Percentiles rank a stretch among this genome's conserved stretches.
Evolutionary conservation across 2,113 vertebrate genomes (phyloP).

Genomic region (Cryptotis parvus): DNA sequence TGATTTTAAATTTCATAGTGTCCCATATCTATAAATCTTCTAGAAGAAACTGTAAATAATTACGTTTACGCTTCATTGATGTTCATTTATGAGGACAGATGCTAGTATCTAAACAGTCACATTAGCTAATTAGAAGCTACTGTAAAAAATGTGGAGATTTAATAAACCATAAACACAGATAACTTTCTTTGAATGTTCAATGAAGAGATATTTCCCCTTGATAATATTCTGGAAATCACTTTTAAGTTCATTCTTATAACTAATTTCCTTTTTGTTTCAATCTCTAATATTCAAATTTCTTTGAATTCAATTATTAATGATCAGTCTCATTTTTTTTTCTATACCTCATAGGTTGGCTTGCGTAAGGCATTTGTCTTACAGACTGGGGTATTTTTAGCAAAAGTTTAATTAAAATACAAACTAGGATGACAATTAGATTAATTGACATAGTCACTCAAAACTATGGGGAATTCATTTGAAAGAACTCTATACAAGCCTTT

Average conservation of each 20-base stretch:
- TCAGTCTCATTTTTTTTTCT: neutral
- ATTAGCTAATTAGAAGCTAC: conserved; percentile 14
- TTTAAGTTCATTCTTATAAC: neutral
- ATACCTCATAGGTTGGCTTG: neutral
- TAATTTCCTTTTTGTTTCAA: conserved; percentile 34
- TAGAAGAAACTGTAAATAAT: neutral
- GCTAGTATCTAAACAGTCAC: neutral
- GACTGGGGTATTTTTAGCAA: neutral
- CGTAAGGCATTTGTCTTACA: neutral
- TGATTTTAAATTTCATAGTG: conserved; percentile 36
- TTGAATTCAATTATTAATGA: neutral
- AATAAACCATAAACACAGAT: neutral
- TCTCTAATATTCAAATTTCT: conserved; percentile 16
- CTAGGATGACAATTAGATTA: no score
- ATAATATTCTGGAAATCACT: conserved; percentile 12
- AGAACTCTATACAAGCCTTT: no score
- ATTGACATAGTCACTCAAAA: no score
- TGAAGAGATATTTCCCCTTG: neutral
- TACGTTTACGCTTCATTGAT: conserved; percentile 42
- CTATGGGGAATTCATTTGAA: no score
- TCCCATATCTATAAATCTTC: neutral
- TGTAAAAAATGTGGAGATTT: conserved; percentile 24
- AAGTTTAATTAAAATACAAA: no score
- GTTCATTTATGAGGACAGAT: conserved; percentile 39
- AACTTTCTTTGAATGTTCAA: conserved; percentile 15